A percentile compares a stretch with the other conserved stretches of the same genome.
Conservation (phyloP, 2,888 invertebrate genomes). For the Xestia ashworthii region DNA sequence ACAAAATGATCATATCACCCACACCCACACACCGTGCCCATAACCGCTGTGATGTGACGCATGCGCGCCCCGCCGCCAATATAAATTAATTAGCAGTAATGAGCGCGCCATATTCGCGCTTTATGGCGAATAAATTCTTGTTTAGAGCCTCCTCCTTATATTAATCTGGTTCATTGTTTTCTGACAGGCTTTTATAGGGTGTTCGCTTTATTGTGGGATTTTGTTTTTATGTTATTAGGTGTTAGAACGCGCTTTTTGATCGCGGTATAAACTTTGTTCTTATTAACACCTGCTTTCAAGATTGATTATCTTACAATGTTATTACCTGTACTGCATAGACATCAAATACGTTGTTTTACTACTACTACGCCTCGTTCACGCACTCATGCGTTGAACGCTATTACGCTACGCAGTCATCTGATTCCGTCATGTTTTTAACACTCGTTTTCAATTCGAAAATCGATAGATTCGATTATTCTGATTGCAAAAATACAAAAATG, state of each 20-base stretch:
- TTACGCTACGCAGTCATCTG: neutral
- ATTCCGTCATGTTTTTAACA: neutral
- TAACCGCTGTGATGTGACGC: constrained; percentile 30
- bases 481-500: too few relatives aligned
- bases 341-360: neutral
- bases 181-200: constrained; percentile 48
- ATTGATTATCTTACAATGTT: neutral
- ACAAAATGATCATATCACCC: constrained; percentile 6
- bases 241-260: constrained; percentile 21
- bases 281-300: neutral
- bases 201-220: constrained; percentile 52
- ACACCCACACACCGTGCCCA: neutral
- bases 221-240: constrained; percentile 43
- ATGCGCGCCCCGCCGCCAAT: constrained; percentile 56
- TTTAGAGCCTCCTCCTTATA: constrained; percentile 43
- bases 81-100: constrained; percentile 66
- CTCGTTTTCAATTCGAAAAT: neutral
- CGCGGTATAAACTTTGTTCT: neutral
- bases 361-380: neutral
- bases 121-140: constrained; percentile 58
- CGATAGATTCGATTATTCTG: neutral
- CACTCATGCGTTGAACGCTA: neutral
- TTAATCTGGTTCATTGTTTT: constrained; percentile 55
- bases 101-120: constrained; percentile 57
- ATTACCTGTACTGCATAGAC: neutral